Evolutionary conservation across 2,113 vertebrate genomes (phyloP), one percentile per base, ranked within the genome.

Genomic region (Mesocricetus auratus): DNA sequence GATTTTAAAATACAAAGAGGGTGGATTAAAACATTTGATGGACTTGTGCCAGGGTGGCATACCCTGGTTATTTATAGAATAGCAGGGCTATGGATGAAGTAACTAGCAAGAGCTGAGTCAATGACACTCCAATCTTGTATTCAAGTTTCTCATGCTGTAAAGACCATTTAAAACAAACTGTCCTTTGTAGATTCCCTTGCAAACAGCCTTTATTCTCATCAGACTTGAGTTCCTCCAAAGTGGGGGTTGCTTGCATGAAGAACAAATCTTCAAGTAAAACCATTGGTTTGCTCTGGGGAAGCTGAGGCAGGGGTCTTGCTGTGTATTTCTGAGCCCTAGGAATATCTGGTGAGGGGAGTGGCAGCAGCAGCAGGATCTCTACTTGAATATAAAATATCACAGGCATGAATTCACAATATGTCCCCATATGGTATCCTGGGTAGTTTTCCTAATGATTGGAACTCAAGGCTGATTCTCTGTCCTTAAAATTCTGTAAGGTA

Each of bases 221-320:
- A 45, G 21, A 68, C 45, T 22, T 3, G 50, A 64, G 56, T 24
- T 58, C 50, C 56, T 73, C 62, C n/a, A 22, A 79, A 15, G 56
- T 26, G 42, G 6, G 50, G 39, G 74, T 22, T 91, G 36, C 78
- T 56, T 7, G 7, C 0, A 7, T 39, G 71, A 12, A 92, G 53
- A 31, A 3, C 19, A 24, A 1, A 10, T 42, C 31, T 79, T 66
- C 0, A 42, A 15, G 39, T 0, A 0, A 50, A 31, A 77, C 26
- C 45, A 22, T 29, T 21, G 50, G 24, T 53, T 81, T 58, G n/a
- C 47, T 36, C 85, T 16, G 13, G 86, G 29, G 39, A 36, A 64
- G 33, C 83, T 47, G 56, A 24, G 74, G 36, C 53, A 33, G 71
- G 45, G 90, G 36, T 36, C 78, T 50, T 8, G 3, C n/a, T 47